Conservation (phyloP, 2,888 invertebrate genomes). For the Gymnocheta viridis region DNA sequence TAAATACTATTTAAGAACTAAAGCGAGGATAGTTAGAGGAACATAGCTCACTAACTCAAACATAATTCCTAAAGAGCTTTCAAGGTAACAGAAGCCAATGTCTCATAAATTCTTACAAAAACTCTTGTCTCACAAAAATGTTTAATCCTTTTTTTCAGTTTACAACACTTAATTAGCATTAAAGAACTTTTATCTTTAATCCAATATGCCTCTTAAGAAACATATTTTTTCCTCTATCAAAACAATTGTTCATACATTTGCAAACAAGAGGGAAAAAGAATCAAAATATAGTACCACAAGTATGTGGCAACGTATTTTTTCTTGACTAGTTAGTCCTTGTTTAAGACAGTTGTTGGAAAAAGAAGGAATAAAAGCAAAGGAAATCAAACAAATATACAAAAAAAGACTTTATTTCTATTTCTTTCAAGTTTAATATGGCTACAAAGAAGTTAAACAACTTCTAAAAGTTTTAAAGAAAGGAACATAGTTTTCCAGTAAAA, state of each 20-base stretch:
- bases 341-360: constrained; percentile 47
- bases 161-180: no score
- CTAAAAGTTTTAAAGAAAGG: neutral
- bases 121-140: no score
- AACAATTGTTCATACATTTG: neutral
- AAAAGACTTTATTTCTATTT: neutral
- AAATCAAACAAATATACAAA: neutral
- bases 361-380: neutral
- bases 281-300: neutral
- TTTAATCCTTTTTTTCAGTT: neutral
- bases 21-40: no score
- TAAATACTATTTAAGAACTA: no score
- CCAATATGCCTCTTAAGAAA: neutral
- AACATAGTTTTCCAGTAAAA: neutral
- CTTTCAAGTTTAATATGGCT: neutral
- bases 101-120: no score
- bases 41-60: no score
- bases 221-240: neutral
- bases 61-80: no score
- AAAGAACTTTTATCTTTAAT: no score
- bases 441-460: neutral
- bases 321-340: constrained; percentile 25
- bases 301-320: constrained; percentile 14
- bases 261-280: neutral
- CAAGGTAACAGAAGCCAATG: no score